Evolutionary conservation across 2,113 vertebrate genomes (phyloP).

Genomic region (Periophthalmus modestus): DNA sequence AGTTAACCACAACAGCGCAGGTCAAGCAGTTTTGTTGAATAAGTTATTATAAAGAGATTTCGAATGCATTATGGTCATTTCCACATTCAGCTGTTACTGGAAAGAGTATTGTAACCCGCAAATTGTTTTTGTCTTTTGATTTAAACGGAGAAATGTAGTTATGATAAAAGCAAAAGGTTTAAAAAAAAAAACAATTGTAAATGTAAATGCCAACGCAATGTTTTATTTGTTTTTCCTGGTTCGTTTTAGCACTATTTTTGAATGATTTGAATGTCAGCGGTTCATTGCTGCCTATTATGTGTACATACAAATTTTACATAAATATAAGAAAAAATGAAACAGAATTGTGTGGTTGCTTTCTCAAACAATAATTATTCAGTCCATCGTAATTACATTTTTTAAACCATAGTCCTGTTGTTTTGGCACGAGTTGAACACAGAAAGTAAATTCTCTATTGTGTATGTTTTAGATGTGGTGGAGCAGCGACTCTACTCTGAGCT

Average conservation of each 20-base stretch:
- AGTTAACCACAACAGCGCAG: slow-evolving; percentile 1
- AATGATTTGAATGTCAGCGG: slow-evolving; percentile 60
- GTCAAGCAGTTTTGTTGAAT: slow-evolving; percentile 11
- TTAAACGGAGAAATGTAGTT: slow-evolving; percentile 26
- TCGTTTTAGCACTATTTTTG: slow-evolving; percentile 65
- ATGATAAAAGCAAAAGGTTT: slow-evolving; percentile 22
- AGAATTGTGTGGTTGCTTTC: slow-evolving; percentile 35
- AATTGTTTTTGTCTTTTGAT: slow-evolving; percentile 18
- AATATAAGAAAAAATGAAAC: slow-evolving; percentile 64
- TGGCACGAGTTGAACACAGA: too few relatives aligned
- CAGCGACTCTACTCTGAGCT: too few relatives aligned
- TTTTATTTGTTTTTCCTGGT: slow-evolving; percentile 25
- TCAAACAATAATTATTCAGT: not conserved
- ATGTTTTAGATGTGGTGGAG: too few relatives aligned
- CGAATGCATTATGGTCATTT: slow-evolving; percentile 25
- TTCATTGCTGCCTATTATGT: slow-evolving; percentile 69
- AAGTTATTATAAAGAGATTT: slow-evolving; percentile 42
- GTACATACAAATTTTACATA: slow-evolving; percentile 80
- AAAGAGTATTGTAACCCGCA: slow-evolving; percentile 26
- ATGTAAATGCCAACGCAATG: slow-evolving; percentile 32
- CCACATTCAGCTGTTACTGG: slow-evolving; percentile 26
- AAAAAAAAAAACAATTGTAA: slow-evolving; percentile 18
- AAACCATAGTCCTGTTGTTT: too few relatives aligned
- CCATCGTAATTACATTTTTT: not conserved
- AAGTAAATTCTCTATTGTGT: too few relatives aligned